A percentile compares a stretch with the other conserved stretches of the same genome.
These are phyloP conservation scores for Melanotaenia trifasciata DNA, from an alignment of 2,797 vertebrate species.

Conservation along the genomic window DNA sequence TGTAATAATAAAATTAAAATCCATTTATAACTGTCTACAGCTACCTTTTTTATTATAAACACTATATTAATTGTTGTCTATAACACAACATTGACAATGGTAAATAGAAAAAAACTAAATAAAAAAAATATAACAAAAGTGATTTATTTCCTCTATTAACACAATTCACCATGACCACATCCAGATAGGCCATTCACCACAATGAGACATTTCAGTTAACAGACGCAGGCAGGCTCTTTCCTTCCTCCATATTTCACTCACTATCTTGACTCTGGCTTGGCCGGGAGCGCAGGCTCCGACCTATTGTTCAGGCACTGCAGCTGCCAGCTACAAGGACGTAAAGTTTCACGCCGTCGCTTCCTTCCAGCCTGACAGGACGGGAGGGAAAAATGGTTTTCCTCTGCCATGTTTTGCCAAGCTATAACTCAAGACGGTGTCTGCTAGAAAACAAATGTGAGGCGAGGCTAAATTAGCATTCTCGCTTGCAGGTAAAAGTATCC, in stretches of 20 bases:
- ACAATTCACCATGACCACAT: constrained; percentile 37
- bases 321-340: constrained; percentile 65
- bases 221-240: constrained; percentile 52
- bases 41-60: not conserved
- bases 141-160: constrained; percentile 42
- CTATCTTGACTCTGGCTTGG: constrained; percentile 66
- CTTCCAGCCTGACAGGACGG: constrained; percentile 69
- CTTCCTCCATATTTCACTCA: constrained; percentile 73
- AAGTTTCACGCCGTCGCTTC: constrained; percentile 69
- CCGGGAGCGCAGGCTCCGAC: constrained; percentile 16
- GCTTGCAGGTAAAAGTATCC: constrained; percentile 32
- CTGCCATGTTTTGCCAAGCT: constrained; percentile 54
- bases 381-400: constrained; percentile 56
- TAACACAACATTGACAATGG: not conserved
- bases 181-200: constrained; percentile 40
- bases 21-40: not conserved
- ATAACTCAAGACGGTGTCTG: constrained; percentile 67
- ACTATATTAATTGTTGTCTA: not conserved
- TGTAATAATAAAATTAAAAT: too few relatives aligned
- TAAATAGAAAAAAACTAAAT: not conserved
- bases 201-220: constrained; percentile 59
- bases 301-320: constrained; percentile 72
- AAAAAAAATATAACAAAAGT: constrained; percentile 16
- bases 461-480: constrained; percentile 49
- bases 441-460: constrained; percentile 54